A percentile compares a stretch with the other conserved stretches of the same genome.
phyloP scores from a whole-genome alignment of 2,113 vertebrate genomes.

The Diadophis punctatus region DNA sequence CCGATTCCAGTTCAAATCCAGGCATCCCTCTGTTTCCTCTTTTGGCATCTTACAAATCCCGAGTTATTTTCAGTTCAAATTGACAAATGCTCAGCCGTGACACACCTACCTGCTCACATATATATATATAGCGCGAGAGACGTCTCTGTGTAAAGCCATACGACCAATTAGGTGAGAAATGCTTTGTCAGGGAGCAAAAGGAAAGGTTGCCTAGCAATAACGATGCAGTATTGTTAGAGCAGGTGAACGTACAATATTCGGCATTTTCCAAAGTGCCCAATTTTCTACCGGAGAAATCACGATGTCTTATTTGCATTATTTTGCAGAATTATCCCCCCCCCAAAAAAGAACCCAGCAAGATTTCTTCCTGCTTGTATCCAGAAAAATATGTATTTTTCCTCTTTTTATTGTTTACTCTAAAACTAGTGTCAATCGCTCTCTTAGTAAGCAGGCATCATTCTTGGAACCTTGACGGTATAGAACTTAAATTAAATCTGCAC shows the following conservation, averaged over 20 bases:
- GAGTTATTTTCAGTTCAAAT: background rate
- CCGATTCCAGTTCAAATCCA: background rate
- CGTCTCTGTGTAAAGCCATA: background rate
- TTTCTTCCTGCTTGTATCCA: background rate
- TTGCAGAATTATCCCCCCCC: background rate
- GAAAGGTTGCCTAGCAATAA: background rate
- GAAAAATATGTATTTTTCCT: background rate
- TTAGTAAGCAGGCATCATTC: background rate
- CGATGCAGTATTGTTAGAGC: background rate
- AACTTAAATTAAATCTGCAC: background rate
- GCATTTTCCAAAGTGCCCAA: background rate
- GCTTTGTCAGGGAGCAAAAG: background rate
- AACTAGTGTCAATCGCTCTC: background rate
- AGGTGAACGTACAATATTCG: background rate
- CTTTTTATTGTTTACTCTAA: background rate
- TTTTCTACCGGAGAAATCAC: background rate
- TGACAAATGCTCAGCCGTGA: background rate
- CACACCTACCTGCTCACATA: background rate
- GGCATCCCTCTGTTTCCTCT: background rate
- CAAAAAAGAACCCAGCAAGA: background rate
- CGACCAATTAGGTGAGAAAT: background rate
- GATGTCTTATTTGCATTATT: background rate
- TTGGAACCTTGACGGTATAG: background rate
- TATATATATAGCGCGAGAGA: no score
- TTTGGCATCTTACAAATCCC: background rate